phyloP scores from a whole-genome alignment of 2,797 vertebrate genomes.

The Gymnocypris eckloni region DNA sequence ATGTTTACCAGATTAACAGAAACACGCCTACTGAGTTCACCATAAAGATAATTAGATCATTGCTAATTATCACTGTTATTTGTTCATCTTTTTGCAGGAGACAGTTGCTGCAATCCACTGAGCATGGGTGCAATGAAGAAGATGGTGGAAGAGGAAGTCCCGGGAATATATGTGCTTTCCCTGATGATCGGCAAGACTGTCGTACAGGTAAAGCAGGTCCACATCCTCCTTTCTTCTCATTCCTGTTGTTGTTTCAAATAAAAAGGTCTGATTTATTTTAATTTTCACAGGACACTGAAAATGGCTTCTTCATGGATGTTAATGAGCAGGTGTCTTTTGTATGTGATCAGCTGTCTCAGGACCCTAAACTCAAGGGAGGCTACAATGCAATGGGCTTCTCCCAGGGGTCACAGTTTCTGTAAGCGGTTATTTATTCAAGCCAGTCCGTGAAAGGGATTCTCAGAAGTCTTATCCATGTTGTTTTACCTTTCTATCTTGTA shows the following conservation, averaged over 20 bases:
- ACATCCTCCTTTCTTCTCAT: background rate
- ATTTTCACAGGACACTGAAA: conserved; percentile 86
- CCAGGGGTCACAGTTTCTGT: conserved; percentile 96
- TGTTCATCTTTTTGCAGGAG: conserved; percentile 76
- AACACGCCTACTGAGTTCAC: background rate
- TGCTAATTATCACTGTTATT: background rate
- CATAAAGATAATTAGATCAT: background rate
- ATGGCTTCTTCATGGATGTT: conserved; percentile 93
- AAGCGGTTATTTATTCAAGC: conserved; percentile 65
- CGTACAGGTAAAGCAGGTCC: conserved; percentile 74
- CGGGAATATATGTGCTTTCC: conserved; percentile 89
- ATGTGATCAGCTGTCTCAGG: conserved; percentile 83
- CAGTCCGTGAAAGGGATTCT: background rate
- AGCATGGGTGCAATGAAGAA: conserved; percentile 93
- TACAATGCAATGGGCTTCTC: conserved; percentile 98
- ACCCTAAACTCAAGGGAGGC: conserved; percentile 84
- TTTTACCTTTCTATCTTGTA: conserved; percentile 1
- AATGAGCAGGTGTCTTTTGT: conserved; percentile 87
- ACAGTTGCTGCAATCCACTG: conserved; percentile 93
- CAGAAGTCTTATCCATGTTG: background rate
- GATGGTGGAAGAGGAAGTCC: conserved; percentile 86
- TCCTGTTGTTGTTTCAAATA: background rate
- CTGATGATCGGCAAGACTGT: conserved; percentile 88
- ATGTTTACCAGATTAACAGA: background rate
- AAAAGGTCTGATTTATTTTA: conserved; percentile 28